Base-by-base conservation (phyloP, 2,888 invertebrate genomes). In the Xestia xanthographa region DNA sequence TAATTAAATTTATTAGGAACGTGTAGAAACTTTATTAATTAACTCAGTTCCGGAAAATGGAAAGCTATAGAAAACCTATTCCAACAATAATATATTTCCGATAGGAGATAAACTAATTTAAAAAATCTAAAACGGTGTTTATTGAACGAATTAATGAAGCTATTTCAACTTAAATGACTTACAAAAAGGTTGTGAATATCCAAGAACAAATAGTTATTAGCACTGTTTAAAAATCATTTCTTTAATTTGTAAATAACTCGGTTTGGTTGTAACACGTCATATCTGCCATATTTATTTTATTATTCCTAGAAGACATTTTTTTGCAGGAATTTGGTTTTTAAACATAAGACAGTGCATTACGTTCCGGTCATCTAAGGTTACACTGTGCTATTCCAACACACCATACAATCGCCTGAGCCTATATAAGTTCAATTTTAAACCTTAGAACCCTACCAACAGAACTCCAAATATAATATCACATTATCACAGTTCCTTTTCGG, bases 401-500 rank as follows among this genome's bases (percentile, higher is more conserved):
- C 3, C n/a, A 53, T 26, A 11, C 14, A 22, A 29, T 29, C 45
- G 12, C 0, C 1, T n/a, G 5, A n/a, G 41, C 38, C 14, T 41
- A n/a, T 8, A 34, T 29, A 41, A 43, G 2, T 12, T 41, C 29
- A 29, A 4, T 1, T 34, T 14, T 34, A 43, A 0, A 20, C 26
- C 45, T 72, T 12, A 48, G 0, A 75, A 8, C 20, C 5, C 29
- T 22, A 38, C 14, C 34, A 14, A 38, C 1, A 45, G 1, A 66
- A 75, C 22, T 53, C 12, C 3, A 2, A 62, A 53, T 34, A 11
- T 65, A 29, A 50, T 38, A 72, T 62, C 34, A 75, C 22, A 66
- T 66, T 72, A 63, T 50, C 60, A 45, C 71, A 70, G 63, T 77
- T 77, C 45, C 43, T 62, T 63, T 60, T 62, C 22, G 11, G 3